Percentiles rank a stretch among this genome's conserved stretches.
Evolutionary conservation across 2,888 invertebrate species (phyloP).

Genomic region (Dendrolimus pini): DNA sequence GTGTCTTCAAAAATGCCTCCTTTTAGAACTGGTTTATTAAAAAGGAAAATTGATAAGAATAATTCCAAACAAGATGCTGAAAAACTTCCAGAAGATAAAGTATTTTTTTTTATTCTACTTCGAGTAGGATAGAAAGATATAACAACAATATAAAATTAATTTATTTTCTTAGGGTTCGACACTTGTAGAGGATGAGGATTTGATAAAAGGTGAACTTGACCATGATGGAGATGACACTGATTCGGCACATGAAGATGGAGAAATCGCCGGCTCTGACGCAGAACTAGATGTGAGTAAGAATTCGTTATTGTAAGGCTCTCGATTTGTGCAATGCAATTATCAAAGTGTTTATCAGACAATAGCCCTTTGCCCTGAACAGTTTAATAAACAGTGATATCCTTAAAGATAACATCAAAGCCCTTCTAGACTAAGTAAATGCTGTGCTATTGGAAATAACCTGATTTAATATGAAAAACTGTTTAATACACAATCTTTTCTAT

Average conservation of each 20-base stretch:
- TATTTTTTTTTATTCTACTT: conserved; percentile 7
- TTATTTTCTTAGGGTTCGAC: background rate
- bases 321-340: no score
- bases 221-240: conserved; percentile 46
- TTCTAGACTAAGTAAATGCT: no score
- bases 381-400: no score
- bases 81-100: conserved; percentile 28
- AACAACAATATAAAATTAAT: no score
- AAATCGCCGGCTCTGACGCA: conserved; percentile 50
- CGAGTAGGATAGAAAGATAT: no score
- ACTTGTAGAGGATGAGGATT: conserved; percentile 19
- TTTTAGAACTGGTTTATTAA: conserved; percentile 49
- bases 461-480: no score
- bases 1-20: conserved; percentile 49
- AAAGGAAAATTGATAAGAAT: conserved; percentile 41
- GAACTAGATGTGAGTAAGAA: conserved; percentile 55
- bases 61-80: conserved; percentile 14
- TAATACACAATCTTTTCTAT: no score
- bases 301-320: no score
- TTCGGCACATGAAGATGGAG: conserved; percentile 62
- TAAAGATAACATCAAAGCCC: no score
- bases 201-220: conserved; percentile 40
- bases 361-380: no score
- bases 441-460: no score
- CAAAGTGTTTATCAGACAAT: no score